Conservation (phyloP, 2,113 vertebrate species). For the Neodon shergylaensis region DNA sequence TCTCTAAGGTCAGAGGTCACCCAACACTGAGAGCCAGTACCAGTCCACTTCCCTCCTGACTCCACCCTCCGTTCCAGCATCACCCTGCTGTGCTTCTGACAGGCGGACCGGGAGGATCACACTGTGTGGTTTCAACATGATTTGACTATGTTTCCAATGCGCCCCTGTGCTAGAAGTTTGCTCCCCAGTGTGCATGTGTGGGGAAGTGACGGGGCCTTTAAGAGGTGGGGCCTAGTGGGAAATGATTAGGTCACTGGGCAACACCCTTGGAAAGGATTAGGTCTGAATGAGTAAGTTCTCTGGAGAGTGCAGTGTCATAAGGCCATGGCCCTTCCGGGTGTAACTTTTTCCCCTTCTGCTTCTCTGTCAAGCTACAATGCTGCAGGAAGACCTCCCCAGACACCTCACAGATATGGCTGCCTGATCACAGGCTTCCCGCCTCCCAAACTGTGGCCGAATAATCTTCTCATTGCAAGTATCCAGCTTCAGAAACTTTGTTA, state of each 20-base stretch:
- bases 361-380: no score
- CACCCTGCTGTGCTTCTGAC: not conserved
- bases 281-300: not conserved
- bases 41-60: not conserved
- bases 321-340: not conserved
- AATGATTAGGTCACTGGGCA: not conserved
- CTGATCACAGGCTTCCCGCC: not conserved
- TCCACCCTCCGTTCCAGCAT: not conserved
- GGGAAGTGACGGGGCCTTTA: not conserved
- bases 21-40: not conserved
- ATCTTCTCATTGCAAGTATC: not conserved
- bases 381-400: not conserved
- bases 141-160: not conserved
- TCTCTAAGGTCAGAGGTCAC: not conserved
- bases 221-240: not conserved
- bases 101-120: rapidly evolving
- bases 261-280: not conserved
- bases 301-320: not conserved
- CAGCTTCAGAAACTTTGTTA: not conserved
- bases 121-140: not conserved
- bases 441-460: not conserved
- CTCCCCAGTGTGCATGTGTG: not conserved
- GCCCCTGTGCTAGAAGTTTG: not conserved
- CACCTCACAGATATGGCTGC: not conserved
- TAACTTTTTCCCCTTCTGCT: not conserved